Conservation (phyloP, 2,113 vertebrate species). For the Notothenia rossii region DNA sequence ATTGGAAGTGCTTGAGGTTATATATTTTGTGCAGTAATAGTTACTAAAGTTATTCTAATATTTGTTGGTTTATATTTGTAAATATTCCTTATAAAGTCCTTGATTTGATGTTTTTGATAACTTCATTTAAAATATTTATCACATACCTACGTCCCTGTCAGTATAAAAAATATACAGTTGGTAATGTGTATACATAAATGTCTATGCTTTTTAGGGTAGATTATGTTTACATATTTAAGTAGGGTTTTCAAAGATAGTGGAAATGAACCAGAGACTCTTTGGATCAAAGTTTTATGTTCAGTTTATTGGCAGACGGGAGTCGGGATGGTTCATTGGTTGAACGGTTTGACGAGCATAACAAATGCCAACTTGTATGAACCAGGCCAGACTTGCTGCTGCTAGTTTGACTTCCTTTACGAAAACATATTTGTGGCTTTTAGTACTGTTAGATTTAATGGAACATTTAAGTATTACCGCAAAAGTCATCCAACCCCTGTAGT, state of each 20-base stretch:
- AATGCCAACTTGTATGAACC: constrained; percentile 33
- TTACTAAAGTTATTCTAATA: no score
- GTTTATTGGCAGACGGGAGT: constrained; percentile 1
- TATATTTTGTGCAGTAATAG: no score
- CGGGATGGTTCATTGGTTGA: constrained; percentile 42
- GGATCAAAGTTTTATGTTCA: not conserved
- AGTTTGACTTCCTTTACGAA: constrained; percentile 5
- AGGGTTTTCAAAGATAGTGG: not conserved
- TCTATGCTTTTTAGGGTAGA: not conserved
- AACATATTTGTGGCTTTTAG: constrained; percentile 50
- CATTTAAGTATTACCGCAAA: not conserved
- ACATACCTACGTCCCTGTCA: not conserved
- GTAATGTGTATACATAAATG: not conserved
- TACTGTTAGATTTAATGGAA: not conserved
- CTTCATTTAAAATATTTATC: no score
- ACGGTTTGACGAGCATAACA: constrained; percentile 13
- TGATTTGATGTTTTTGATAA: no score
- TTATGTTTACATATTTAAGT: not conserved
- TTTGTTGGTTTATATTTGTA: no score
- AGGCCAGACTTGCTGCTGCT: constrained; percentile 46
- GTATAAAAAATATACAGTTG: not conserved
- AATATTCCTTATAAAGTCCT: no score
- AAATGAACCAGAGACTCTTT: not conserved
- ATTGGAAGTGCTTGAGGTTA: no score
- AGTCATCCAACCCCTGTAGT: not conserved